These are phyloP conservation scores for Musca domestica DNA, from an alignment of 1,140 invertebrate species.

Conservation along the genomic window DNA sequence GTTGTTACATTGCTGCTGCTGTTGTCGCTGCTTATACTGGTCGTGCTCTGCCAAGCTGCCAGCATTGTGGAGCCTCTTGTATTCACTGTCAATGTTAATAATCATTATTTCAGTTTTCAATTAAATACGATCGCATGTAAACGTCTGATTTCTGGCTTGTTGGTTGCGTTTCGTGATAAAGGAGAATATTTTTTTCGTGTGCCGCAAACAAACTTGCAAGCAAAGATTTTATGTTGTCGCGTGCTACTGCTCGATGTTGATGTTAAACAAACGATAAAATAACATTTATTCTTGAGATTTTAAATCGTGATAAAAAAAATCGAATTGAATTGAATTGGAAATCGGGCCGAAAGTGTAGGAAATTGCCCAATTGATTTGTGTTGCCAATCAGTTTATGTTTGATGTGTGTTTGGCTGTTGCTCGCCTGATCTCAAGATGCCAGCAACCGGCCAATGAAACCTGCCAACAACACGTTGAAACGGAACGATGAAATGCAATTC, in stretches of 20 bases:
- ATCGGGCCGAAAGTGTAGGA: too few relatives aligned
- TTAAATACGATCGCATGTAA: slow-evolving; percentile 19
- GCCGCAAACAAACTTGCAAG: background rate
- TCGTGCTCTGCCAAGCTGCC: background rate
- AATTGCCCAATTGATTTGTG: too few relatives aligned
- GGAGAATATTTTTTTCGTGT: background rate
- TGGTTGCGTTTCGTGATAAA: background rate
- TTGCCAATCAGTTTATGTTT: too few relatives aligned
- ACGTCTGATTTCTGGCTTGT: background rate
- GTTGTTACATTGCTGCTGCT: background rate
- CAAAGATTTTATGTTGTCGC: slow-evolving; percentile 1
- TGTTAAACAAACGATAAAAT: too few relatives aligned
- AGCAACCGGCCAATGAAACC: background rate
- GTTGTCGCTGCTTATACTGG: background rate
- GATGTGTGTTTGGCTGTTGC: too few relatives aligned
- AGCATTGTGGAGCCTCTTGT: background rate
- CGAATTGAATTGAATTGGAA: too few relatives aligned
- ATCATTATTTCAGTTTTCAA: slow-evolving; percentile 20
- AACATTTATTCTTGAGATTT: too few relatives aligned
- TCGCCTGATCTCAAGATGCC: background rate
- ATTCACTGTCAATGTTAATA: slow-evolving; percentile 21
- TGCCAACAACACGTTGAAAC: background rate
- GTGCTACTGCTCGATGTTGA: background rate
- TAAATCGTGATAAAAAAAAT: too few relatives aligned
- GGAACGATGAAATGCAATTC: background rate